Evolutionary conservation across 2,797 vertebrate genomes (phyloP).

Genomic region (Momotus momota): DNA sequence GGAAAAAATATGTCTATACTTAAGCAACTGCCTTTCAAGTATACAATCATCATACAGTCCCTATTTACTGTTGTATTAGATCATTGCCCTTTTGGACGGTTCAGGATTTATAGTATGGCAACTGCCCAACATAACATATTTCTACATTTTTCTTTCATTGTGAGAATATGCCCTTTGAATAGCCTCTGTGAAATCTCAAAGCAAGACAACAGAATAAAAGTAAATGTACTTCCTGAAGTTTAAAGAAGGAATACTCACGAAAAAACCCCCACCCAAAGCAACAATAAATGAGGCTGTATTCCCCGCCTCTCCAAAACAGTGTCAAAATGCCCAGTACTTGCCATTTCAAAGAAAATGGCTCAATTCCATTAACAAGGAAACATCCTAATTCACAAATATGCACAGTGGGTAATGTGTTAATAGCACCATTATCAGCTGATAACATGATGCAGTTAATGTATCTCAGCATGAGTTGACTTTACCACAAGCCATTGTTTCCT

Average conservation of each 20-base stretch:
- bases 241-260: not conserved
- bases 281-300: not conserved
- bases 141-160: not conserved
- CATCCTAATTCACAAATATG: slow-evolving; percentile 77
- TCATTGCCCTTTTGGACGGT: not conserved
- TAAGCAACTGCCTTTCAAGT: not conserved
- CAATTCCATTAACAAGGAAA: slow-evolving; percentile 75
- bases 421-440: slow-evolving; percentile 77
- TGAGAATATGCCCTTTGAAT: not conserved
- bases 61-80: not conserved
- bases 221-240: not conserved
- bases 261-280: not conserved
- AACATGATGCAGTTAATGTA: slow-evolving; percentile 78
- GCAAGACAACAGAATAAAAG: not conserved
- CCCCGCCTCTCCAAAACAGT: not conserved
- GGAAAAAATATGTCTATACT: not conserved
- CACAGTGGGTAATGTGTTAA: slow-evolving; percentile 80
- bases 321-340: slow-evolving; percentile 37
- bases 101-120: not conserved
- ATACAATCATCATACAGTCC: not conserved
- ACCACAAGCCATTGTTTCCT: slow-evolving; percentile 79
- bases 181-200: not conserved
- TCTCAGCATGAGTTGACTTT: slow-evolving; percentile 81
- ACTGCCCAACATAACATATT: not conserved
- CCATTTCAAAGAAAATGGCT: slow-evolving; percentile 69